Percentiles rank a stretch among this genome's conserved stretches.
Conservation (phyloP, 2,797 vertebrate species). For the Sparus aurata region DNA sequence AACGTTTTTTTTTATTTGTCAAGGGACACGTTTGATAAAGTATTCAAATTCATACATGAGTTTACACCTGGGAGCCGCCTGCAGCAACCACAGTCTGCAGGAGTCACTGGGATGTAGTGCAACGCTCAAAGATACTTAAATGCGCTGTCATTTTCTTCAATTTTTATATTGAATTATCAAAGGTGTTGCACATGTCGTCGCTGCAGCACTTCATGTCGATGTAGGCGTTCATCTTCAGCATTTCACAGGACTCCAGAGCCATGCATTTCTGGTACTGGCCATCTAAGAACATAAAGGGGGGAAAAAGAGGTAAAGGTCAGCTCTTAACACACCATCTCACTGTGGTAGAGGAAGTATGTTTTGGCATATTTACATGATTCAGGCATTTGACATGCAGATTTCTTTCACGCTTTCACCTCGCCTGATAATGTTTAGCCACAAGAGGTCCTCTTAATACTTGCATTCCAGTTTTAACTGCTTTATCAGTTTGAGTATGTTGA, state of each 20-base stretch:
- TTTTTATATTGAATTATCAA: slow-evolving; percentile 10
- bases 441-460: neutral
- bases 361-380: neutral
- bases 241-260: slow-evolving; percentile 70
- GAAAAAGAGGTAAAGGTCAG: neutral
- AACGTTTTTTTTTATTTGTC: slow-evolving; percentile 45
- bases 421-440: neutral
- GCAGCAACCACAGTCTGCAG: slow-evolving; percentile 20
- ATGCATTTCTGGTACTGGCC: slow-evolving; percentile 85
- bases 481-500: neutral
- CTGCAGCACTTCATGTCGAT: slow-evolving; percentile 79
- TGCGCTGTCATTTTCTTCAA: neutral
- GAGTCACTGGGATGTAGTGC: neutral
- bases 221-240: slow-evolving; percentile 76
- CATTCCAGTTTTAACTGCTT: neutral
- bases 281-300: slow-evolving; percentile 50
- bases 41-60: slow-evolving; percentile 7
- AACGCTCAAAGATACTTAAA: neutral
- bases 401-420: neutral
- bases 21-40: slow-evolving; percentile 3
- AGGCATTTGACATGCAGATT: neutral
- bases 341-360: neutral
- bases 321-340: neutral
- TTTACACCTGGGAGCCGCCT: slow-evolving; percentile 7
- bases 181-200: slow-evolving; percentile 81